These are phyloP conservation scores for Platycercus adscitus DNA, from an alignment of 2,113 vertebrate genomes.

Conservation along the genomic window DNA sequence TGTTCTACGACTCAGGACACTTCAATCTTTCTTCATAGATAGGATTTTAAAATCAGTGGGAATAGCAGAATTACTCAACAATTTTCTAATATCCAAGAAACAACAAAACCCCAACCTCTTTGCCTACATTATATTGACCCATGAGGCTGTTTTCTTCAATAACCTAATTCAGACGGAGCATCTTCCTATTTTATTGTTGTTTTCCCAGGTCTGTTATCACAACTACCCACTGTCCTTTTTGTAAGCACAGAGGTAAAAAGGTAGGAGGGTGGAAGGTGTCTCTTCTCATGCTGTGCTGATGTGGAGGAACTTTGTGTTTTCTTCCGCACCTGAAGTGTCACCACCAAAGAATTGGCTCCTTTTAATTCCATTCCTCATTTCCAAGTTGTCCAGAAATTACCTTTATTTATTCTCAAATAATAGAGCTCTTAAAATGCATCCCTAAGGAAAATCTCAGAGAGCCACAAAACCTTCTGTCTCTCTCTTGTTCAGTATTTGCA, in stretches of 20 bases:
- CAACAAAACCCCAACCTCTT: neutral
- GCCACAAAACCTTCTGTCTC: neutral
- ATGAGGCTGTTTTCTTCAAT: neutral
- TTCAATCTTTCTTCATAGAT: neutral
- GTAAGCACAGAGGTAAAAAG: neutral
- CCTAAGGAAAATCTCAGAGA: neutral
- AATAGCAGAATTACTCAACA: neutral
- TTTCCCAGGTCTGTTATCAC: neutral
- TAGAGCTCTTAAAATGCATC: neutral
- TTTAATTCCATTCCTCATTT: conserved; percentile 3
- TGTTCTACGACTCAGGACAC: neutral
- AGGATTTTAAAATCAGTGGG: neutral
- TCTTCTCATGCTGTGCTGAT: neutral
- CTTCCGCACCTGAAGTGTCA: neutral
- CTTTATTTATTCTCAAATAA: neutral
- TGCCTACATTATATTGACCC: neutral
- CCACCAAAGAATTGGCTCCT: neutral
- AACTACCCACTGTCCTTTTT: neutral
- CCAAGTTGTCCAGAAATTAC: conserved; percentile 31
- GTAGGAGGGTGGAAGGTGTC: neutral
- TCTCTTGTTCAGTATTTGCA: neutral
- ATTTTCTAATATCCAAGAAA: neutral
- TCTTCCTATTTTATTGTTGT: neutral
- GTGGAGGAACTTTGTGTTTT: neutral
- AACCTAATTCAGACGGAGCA: neutral